These are phyloP conservation scores for Hemichromis elongatus DNA, from an alignment of 2,113 vertebrate genomes.

Conservation along the genomic window DNA sequence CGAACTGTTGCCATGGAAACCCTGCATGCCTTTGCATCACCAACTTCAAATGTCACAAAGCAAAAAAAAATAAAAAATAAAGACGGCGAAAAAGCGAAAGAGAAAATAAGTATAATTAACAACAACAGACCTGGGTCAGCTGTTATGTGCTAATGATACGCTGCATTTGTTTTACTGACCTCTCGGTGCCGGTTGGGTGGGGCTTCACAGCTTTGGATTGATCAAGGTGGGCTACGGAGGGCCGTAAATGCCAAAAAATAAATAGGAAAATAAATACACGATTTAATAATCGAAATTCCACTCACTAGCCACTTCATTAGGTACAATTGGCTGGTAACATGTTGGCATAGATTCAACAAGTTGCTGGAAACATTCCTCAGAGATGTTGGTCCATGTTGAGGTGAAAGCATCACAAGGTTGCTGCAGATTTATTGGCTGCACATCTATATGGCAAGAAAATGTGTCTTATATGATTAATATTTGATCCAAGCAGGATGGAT, in stretches of 20 bases:
- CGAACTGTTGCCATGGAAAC: constrained; percentile 43
- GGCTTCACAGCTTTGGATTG: not conserved
- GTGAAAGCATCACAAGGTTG: not conserved
- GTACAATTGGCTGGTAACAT: not conserved
- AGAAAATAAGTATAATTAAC: not conserved
- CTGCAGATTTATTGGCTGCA: not conserved
- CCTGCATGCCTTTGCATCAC: constrained; percentile 34
- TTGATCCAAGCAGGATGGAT: not conserved
- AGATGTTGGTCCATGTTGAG: not conserved
- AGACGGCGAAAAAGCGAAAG: not conserved
- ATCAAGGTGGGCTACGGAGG: accelerated
- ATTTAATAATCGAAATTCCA: not conserved
- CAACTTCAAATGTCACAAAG: constrained; percentile 25
- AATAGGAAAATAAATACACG: not conserved
- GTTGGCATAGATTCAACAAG: not conserved
- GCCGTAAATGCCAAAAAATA: not conserved
- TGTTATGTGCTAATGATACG: not conserved
- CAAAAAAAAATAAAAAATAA: not conserved
- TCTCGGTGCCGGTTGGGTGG: not conserved
- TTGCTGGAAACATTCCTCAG: not conserved
- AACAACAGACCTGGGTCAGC: not conserved
- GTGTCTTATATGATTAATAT: not conserved
- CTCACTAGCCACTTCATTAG: not conserved
- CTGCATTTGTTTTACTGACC: not conserved
- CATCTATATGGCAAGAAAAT: not conserved